Evolutionary conservation across 1,140 invertebrate species (phyloP).

Genomic region (Megathymus violae): DNA sequence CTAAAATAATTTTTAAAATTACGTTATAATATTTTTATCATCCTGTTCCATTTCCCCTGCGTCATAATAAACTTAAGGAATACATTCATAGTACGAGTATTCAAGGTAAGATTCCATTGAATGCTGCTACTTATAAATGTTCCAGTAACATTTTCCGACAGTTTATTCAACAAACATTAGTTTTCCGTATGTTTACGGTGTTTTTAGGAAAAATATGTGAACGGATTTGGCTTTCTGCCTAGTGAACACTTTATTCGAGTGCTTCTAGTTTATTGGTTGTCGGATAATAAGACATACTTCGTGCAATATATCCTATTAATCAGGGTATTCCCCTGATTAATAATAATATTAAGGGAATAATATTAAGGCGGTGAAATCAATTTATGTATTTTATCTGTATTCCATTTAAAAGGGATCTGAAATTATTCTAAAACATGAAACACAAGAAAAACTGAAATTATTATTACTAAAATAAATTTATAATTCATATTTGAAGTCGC

Average conservation of each 20-base stretch:
- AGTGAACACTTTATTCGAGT: conserved; percentile 12
- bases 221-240: conserved; percentile 23
- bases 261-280: conserved; percentile 11
- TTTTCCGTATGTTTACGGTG: conserved; percentile 43
- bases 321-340: no score
- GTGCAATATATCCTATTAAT: no score
- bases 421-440: no score
- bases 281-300: not conserved
- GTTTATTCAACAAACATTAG: conserved; percentile 46
- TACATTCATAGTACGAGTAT: conserved; percentile 16
- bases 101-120: conserved; percentile 13
- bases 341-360: no score
- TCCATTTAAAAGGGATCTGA: not conserved
- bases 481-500: no score
- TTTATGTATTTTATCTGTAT: no score
- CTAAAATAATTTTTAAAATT: not conserved
- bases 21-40: not conserved
- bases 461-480: no score
- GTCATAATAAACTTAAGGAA: not conserved
- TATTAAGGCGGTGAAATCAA: no score
- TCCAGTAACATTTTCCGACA: conserved; percentile 2
- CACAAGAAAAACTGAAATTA: no score
- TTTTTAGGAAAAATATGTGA: conserved; percentile 36
- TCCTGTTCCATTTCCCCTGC: not conserved
- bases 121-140: conserved; percentile 7